Percentiles rank a stretch among this genome's conserved stretches.
These are phyloP conservation scores for Cryptotis parvus DNA, from an alignment of 2,113 vertebrate genomes.

Conservation along the genomic window DNA sequence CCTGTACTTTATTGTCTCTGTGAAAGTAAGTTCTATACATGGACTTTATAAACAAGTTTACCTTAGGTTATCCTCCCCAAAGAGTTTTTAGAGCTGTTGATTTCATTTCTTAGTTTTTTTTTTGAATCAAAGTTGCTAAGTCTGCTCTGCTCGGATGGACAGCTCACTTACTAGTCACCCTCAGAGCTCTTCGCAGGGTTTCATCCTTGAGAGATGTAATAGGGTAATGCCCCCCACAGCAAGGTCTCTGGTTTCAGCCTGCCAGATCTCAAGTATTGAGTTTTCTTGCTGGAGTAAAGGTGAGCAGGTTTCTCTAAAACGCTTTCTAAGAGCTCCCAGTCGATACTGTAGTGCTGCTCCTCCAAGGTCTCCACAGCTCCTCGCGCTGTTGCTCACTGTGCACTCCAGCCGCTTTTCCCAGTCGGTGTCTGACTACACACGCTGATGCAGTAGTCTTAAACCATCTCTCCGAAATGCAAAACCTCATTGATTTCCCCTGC, in stretches of 20 bases:
- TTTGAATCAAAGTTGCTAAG: constrained; percentile 9
- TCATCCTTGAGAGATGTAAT: constrained; percentile 40
- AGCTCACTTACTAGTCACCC: background rate
- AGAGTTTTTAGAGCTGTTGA: background rate
- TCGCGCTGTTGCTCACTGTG: background rate
- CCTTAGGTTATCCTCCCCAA: background rate
- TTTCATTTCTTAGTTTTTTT: background rate
- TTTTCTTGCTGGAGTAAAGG: constrained; percentile 61
- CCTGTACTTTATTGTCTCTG: background rate
- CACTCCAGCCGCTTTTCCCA: constrained; percentile 45
- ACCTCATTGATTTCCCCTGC: constrained; percentile 68
- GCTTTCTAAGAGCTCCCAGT: constrained; percentile 69
- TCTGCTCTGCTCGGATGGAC: background rate
- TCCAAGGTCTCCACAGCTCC: background rate
- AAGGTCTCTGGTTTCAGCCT: constrained; percentile 47
- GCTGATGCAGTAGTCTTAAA: constrained; percentile 43
- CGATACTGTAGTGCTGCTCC: constrained; percentile 52
- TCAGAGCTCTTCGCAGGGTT: background rate
- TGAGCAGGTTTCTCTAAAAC: constrained; percentile 47
- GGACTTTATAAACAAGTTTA: constrained; percentile 44
- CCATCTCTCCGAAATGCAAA: constrained; percentile 60
- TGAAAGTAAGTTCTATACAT: constrained; percentile 43
- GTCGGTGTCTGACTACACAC: constrained; percentile 58
- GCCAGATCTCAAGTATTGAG: constrained; percentile 59
- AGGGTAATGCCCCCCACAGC: constrained; percentile 48